Evolutionary conservation across 2,797 vertebrate species (phyloP).

Genomic region (Streptopelia turtur): DNA sequence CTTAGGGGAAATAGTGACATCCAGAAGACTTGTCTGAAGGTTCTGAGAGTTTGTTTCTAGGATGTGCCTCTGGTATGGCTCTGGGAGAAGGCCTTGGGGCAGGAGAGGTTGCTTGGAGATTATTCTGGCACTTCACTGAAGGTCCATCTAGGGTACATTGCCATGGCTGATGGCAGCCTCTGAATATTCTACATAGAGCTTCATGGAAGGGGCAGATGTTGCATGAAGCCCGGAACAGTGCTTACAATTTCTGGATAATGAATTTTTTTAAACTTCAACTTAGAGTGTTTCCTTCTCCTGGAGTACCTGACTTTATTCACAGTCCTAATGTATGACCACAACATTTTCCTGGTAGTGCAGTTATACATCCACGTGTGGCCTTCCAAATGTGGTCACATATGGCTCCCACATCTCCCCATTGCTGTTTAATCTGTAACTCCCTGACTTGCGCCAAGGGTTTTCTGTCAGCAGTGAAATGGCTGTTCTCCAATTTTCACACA

Average conservation of each 20-base stretch:
- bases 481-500: not conserved
- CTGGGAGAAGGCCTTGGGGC: not conserved
- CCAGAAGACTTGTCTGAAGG: not conserved
- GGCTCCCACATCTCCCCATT: not conserved
- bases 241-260: not conserved
- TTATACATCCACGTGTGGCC: not conserved
- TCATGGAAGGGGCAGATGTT: not conserved
- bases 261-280: not conserved
- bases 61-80: not conserved
- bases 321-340: not conserved
- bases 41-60: not conserved
- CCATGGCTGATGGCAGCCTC: not conserved
- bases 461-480: not conserved
- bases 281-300: not conserved
- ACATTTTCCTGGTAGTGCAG: not conserved
- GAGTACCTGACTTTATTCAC: not conserved
- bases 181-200: not conserved
- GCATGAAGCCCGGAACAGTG: not conserved
- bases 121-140: not conserved
- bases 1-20: not conserved
- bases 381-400: not conserved
- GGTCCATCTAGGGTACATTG: not conserved
- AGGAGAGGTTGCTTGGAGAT: not conserved
- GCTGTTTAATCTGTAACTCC: not conserved
- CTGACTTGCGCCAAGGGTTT: not conserved